Evolutionary conservation across 2,888 invertebrate genomes (phyloP).

Genomic region (Eupithecia pulchellata): DNA sequence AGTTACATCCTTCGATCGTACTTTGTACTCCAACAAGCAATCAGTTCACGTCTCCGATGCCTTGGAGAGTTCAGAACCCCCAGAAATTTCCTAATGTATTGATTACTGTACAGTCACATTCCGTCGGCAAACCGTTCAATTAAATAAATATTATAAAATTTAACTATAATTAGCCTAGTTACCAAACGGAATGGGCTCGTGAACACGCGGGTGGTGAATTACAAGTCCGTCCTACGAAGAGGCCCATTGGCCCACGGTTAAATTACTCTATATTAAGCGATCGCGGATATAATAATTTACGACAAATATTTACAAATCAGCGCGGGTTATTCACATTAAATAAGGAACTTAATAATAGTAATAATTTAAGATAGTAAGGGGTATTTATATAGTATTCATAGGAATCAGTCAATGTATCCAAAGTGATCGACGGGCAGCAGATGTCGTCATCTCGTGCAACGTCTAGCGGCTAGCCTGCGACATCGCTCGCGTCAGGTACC

Average conservation of each 20-base stretch:
- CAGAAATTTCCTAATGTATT: constrained; percentile 73
- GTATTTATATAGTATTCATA: constrained; percentile 77
- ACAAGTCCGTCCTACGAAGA: constrained; percentile 75
- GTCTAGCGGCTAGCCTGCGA: constrained; percentile 41
- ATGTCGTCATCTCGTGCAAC: constrained; percentile 62
- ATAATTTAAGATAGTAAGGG: constrained; percentile 81
- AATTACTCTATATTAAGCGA: constrained; percentile 74
- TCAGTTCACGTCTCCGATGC: constrained; percentile 14
- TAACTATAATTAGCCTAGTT: constrained; percentile 83
- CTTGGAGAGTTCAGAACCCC: constrained; percentile 52
- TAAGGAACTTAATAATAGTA: constrained; percentile 78
- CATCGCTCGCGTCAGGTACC: constrained; percentile 26
- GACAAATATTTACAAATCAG: constrained; percentile 82
- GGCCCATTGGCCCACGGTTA: constrained; percentile 71
- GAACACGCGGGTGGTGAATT: constrained; percentile 85
- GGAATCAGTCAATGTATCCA: constrained; percentile 83
- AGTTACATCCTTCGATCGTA: background rate
- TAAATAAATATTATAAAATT: constrained; percentile 81
- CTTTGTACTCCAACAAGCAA: constrained; percentile 1
- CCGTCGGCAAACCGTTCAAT: constrained; percentile 83
- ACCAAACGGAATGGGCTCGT: constrained; percentile 82
- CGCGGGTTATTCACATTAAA: constrained; percentile 75
- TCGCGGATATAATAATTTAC: constrained; percentile 81
- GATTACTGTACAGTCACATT: constrained; percentile 84
- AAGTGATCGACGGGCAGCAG: constrained; percentile 67